Percentiles rank a stretch among this genome's conserved stretches.
Evolutionary conservation across 2,113 vertebrate genomes (phyloP).

Genomic region (Toxotes jaculatrix): DNA sequence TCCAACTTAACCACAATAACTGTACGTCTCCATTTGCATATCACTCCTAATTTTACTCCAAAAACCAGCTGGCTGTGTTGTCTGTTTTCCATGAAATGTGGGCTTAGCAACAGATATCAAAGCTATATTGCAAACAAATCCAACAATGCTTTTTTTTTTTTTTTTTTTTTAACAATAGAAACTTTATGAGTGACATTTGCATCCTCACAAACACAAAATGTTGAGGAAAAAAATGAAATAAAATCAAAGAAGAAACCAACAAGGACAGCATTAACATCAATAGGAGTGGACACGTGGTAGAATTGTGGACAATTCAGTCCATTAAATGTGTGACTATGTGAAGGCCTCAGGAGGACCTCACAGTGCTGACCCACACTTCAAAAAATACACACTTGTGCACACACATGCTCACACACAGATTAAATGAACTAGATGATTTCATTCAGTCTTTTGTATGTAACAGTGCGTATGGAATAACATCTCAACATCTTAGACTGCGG

Average conservation of each 20-base stretch:
- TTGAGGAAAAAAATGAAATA: constrained; percentile 54
- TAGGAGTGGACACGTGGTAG: constrained; percentile 38
- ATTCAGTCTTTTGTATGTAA: constrained; percentile 49
- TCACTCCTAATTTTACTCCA: constrained; percentile 34
- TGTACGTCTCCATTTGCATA: constrained; percentile 52
- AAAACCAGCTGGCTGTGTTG: constrained; percentile 40
- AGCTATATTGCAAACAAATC: constrained; percentile 64
- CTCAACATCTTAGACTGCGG: not conserved
- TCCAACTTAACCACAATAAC: constrained; percentile 63
- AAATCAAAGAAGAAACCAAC: constrained; percentile 59
- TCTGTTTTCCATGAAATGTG: constrained; percentile 42
- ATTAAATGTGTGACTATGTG: constrained; percentile 25
- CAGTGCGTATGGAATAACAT: constrained; percentile 25
- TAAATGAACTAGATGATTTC: constrained; percentile 51
- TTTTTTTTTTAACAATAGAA: constrained; percentile 53
- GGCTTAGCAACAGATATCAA: constrained; percentile 54
- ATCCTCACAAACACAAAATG: constrained; percentile 76
- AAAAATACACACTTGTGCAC: constrained; percentile 46
- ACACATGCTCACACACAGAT: constrained; percentile 41
- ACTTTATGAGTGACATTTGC: constrained; percentile 69
- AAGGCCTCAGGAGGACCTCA: constrained; percentile 34
- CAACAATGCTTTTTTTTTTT: constrained; percentile 36
- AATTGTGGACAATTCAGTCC: constrained; percentile 39
- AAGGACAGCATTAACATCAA: constrained; percentile 56
- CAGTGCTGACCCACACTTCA: constrained; percentile 20